phyloP scores from a whole-genome alignment of 1,140 invertebrate species.

The Pissodes strobi region DNA sequence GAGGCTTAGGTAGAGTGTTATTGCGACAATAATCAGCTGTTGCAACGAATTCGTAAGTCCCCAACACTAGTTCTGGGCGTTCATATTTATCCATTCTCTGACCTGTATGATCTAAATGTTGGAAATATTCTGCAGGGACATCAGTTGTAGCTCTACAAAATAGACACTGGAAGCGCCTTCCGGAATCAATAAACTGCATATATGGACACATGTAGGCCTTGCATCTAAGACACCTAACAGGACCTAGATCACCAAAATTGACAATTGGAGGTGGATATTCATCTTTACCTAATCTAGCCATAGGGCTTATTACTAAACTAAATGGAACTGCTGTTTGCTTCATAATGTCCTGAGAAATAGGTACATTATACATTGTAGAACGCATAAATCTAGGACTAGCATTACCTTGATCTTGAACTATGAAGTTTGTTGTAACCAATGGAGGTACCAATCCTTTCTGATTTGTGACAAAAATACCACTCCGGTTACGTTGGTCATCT shows the following conservation, averaged over 20 bases:
- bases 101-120: slow-evolving; percentile 96
- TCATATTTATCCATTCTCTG: slow-evolving; percentile 91
- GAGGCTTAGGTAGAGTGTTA: slow-evolving; percentile 86
- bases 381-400: slow-evolving; percentile 80
- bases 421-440: slow-evolving; percentile 92
- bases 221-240: slow-evolving; percentile 93
- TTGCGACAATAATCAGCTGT: slow-evolving; percentile 98
- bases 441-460: slow-evolving; percentile 87
- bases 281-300: slow-evolving; percentile 75
- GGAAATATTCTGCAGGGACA: slow-evolving; percentile 95
- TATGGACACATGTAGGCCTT: slow-evolving; percentile 99
- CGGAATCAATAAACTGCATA: slow-evolving; percentile 99
- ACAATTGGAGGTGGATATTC: slow-evolving; percentile 84
- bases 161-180: slow-evolving; percentile 92
- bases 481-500: slow-evolving; percentile 80
- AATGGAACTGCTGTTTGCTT: slow-evolving; percentile 95
- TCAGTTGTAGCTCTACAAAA: slow-evolving; percentile 96
- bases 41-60: slow-evolving; percentile 95
- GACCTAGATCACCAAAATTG: slow-evolving; percentile 90
- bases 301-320: slow-evolving; percentile 87
- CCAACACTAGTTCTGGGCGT: slow-evolving; percentile 91
- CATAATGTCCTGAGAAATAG: slow-evolving; percentile 89
- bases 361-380: slow-evolving; percentile 95
- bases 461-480: slow-evolving; percentile 82
- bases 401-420: slow-evolving; percentile 93